A percentile compares a stretch with the other conserved stretches of the same genome.
phyloP scores from a whole-genome alignment of 2,888 invertebrate species.

The Callimorpha dominula region DNA sequence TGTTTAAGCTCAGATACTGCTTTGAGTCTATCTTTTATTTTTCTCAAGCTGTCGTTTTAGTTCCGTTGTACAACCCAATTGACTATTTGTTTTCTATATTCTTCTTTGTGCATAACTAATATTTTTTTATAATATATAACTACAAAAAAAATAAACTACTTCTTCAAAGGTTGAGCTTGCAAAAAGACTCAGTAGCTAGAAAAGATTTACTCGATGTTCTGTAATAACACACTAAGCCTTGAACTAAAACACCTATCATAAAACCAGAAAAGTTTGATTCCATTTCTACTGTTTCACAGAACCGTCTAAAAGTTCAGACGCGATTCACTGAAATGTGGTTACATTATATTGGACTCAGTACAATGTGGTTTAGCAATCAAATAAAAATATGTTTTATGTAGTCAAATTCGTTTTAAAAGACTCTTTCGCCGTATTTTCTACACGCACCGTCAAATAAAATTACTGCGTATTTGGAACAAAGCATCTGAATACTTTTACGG shows the following conservation, averaged over 20 bases:
- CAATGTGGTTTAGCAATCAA: conserved; percentile 28
- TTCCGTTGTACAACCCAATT: too few relatives aligned
- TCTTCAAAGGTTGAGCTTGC: neutral
- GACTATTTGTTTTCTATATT: neutral
- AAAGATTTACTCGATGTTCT: neutral
- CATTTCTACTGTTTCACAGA: conserved; percentile 7
- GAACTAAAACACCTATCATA: conserved; percentile 5
- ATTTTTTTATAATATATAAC: neutral
- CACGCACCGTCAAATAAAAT: neutral
- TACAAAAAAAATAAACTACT: neutral
- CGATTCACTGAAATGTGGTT: conserved; percentile 33
- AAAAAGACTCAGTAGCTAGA: neutral
- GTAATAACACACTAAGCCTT: neutral
- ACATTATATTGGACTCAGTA: conserved; percentile 29
- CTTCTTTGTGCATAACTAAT: neutral
- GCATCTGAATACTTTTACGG: neutral
- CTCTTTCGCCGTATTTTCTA: neutral
- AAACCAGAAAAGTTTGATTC: conserved; percentile 1
- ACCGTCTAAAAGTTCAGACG: conserved; percentile 20
- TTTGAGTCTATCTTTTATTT: too few relatives aligned
- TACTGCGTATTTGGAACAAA: neutral
- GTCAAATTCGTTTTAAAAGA: conserved; percentile 24
- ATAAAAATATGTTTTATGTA: conserved; percentile 22
- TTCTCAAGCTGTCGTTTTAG: too few relatives aligned
- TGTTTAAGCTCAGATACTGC: too few relatives aligned